phyloP scores from a whole-genome alignment of 1,140 invertebrate genomes.

The Tigriopus japonicus region DNA sequence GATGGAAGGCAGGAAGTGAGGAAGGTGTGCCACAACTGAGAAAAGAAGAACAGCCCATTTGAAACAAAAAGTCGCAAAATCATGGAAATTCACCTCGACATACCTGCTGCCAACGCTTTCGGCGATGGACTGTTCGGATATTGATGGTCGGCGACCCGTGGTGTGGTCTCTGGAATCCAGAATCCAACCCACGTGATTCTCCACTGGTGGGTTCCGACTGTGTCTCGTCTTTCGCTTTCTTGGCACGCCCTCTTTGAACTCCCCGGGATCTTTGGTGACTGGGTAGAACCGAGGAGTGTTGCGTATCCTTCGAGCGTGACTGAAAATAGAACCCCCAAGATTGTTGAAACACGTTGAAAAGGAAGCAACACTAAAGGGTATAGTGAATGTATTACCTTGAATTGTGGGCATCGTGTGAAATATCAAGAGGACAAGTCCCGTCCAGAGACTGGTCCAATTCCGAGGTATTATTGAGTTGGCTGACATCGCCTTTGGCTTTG shows the following conservation, averaged over 20 bases:
- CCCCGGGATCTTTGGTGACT: conserved; percentile 56
- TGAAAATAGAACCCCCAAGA: conserved; percentile 22
- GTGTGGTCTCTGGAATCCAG: conserved; percentile 44
- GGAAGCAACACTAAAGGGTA: neutral
- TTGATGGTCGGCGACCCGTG: neutral
- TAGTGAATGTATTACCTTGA: neutral
- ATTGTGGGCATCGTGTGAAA: neutral
- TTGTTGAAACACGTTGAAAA: conserved; percentile 19
- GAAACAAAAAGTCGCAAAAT: too few relatives aligned
- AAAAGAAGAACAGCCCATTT: too few relatives aligned
- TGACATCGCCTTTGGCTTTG: neutral
- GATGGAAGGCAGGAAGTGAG: conserved; percentile 74
- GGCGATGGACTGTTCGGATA: neutral
- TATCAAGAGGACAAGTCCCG: too few relatives aligned
- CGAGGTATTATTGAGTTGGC: neutral
- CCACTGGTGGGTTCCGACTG: conserved; percentile 61
- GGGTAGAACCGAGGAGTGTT: conserved; percentile 65
- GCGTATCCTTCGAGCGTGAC: conserved; percentile 15
- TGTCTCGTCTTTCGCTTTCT: conserved; percentile 79
- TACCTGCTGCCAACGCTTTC: conserved; percentile 9
- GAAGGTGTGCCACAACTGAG: conserved; percentile 30
- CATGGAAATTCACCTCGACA: too few relatives aligned
- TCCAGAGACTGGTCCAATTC: neutral
- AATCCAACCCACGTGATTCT: conserved; percentile 93
- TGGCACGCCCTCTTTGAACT: conserved; percentile 32